Conservation (phyloP, 2,888 invertebrate species). For the Drosophila falleni region DNA sequence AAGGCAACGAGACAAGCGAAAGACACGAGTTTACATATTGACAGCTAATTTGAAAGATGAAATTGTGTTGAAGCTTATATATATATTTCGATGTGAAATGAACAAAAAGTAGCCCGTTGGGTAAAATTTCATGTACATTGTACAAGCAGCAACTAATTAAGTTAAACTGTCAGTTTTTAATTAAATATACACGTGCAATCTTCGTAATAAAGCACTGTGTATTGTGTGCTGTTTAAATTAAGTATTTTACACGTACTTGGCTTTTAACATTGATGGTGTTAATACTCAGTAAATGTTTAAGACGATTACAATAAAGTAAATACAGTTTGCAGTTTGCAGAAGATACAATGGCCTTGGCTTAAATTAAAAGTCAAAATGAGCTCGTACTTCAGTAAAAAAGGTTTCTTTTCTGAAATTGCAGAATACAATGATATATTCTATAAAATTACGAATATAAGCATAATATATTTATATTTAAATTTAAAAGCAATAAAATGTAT, state of each 20-base stretch:
- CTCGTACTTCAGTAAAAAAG: not conserved
- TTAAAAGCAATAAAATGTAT: not conserved
- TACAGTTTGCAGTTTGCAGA: not conserved
- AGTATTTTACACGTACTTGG: slow-evolving; percentile 3
- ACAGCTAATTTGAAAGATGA: slow-evolving; percentile 32
- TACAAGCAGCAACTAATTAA: slow-evolving; percentile 40
- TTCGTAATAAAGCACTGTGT: slow-evolving; percentile 1
- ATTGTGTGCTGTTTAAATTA: slow-evolving; percentile 17
- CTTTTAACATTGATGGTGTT: not conserved
- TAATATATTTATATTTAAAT: not conserved
- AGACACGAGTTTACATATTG: slow-evolving; percentile 5
- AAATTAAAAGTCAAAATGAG: not conserved
- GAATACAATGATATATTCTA: not conserved
- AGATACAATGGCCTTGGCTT: not conserved
- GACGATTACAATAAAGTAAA: slow-evolving; percentile 8
- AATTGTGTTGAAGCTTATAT: slow-evolving; percentile 24
- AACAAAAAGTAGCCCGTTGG: slow-evolving; percentile 16
- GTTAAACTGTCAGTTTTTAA: slow-evolving; percentile 43
- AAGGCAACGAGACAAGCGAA: not conserved
- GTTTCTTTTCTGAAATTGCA: not conserved
- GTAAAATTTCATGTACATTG: slow-evolving; percentile 10
- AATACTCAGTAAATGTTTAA: slow-evolving; percentile 14
- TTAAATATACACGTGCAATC: slow-evolving; percentile 27
- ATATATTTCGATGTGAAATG: slow-evolving; percentile 17
- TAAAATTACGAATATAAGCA: too few relatives aligned